Evolutionary conservation across 2,888 invertebrate genomes (phyloP), one percentile per base, ranked within the genome.

Genomic region (Molorchus minor): DNA sequence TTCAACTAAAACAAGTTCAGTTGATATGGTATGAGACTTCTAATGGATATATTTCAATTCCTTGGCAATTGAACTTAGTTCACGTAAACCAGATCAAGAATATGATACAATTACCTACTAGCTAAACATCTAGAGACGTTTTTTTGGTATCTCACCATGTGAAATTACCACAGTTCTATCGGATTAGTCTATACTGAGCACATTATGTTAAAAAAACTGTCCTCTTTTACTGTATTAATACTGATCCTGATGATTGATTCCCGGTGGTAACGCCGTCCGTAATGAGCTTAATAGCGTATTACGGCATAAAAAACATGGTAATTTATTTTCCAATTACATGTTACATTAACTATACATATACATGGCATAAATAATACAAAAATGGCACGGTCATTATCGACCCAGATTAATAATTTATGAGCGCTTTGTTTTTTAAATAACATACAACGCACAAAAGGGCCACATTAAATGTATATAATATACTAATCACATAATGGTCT

Each of bases 251-350:
- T 17, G 15, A 45, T 40, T 30, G 41, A 52, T 52, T 17, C n/a
- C n/a, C 20, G 13, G 13, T n/a, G 38, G 30, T 38, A 29, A 49
- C 49, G 25, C 20, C 47, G 16, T 7, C 20, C 45, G 15, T 16
- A 44, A 25, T 29, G 20, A 25, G 40, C 3, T 54, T 53, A 53
- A 57, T 20, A 56, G 20, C 53, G 36, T 53, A 56, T 47, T 53
- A 25, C 29, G 51, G 47, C 41, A 53, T 40, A 53, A 52, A 61
- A 61, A 56, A 47, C 25, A 40, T 25, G 43, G 41, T 61, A 60
- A 60, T 61, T 56, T 53, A 61, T 61, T 56, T 58, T 61, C 52
- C 61, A 53, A 57, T 61, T 61, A 56, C 53, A 60, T 52, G 41
- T 52, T 52, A 52, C 40, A 40, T 41, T 40, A 52, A 52, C 52